phyloP scores from a whole-genome alignment of 2,797 vertebrate species.

The Amazonetta brasiliensis region DNA sequence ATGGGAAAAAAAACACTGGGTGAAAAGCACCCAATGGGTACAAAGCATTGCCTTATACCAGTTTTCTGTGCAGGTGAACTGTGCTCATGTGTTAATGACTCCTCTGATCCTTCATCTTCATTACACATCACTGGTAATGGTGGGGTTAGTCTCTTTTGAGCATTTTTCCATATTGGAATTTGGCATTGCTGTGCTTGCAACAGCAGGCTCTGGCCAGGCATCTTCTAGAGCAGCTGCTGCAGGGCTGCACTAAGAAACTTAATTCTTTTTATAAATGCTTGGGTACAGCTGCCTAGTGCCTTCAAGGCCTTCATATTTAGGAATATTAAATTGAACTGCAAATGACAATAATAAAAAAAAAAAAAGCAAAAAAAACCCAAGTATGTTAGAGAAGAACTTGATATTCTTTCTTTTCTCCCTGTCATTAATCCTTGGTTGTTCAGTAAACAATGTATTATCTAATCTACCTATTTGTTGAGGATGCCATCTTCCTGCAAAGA shows the following conservation, averaged over 20 bases:
- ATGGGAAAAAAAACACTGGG: background rate
- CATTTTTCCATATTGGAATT: background rate
- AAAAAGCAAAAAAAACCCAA: background rate
- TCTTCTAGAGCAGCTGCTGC: background rate
- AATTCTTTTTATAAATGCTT: background rate
- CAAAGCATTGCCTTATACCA: background rate
- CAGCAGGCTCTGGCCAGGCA: background rate
- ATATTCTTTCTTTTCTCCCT: background rate
- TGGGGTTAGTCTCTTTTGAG: background rate
- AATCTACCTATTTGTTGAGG: background rate
- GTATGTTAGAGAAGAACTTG: background rate
- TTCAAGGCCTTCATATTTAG: slow-evolving; percentile 2
- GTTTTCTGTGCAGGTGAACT: background rate
- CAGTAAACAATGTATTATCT: background rate
- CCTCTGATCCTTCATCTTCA: background rate
- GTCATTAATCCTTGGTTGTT: background rate
- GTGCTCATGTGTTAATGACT: background rate
- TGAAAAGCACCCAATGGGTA: background rate
- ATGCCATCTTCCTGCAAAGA: background rate
- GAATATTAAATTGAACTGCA: background rate
- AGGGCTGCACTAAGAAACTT: background rate
- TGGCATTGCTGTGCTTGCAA: background rate
- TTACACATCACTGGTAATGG: background rate
- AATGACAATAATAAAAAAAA: background rate
- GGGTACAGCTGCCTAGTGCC: background rate